These are phyloP conservation scores for Synaphobranchus kaupii DNA, from an alignment of 2,797 vertebrate species.

Conservation along the genomic window DNA sequence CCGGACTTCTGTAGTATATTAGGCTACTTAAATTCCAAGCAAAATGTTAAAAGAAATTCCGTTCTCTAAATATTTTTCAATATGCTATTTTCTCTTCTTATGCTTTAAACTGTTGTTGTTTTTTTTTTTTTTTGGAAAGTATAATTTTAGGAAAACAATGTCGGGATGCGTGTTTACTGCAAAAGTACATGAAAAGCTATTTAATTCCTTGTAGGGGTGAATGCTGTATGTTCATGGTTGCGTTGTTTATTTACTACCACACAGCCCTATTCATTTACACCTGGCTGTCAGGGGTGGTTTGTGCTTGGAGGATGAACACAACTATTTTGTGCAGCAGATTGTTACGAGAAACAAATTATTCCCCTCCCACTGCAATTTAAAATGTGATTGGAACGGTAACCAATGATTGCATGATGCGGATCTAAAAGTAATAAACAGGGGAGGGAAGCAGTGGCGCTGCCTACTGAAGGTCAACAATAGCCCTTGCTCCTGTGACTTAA, in stretches of 20 bases:
- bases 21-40: too few species aligned
- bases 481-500: not conserved
- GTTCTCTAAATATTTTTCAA: not conserved
- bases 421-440: not conserved
- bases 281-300: not conserved
- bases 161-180: not conserved
- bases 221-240: not conserved
- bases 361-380: slow-evolving; percentile 23
- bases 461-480: not conserved
- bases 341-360: slow-evolving; percentile 21
- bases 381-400: slow-evolving; percentile 27
- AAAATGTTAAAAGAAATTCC: too few species aligned
- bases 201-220: not conserved
- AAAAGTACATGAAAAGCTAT: not conserved
- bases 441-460: not conserved
- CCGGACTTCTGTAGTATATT: too few species aligned
- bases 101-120: not conserved
- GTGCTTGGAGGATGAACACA: not conserved
- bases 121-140: not conserved
- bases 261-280: slow-evolving; percentile 17
- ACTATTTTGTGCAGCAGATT: not conserved
- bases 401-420: slow-evolving; percentile 16
- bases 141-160: not conserved
- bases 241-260: slow-evolving; percentile 10
- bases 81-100: not conserved